A percentile compares a stretch with the other conserved stretches of the same genome.
These are phyloP conservation scores for Proteles cristata DNA, from an alignment of 2,113 vertebrate species.

Conservation along the genomic window DNA sequence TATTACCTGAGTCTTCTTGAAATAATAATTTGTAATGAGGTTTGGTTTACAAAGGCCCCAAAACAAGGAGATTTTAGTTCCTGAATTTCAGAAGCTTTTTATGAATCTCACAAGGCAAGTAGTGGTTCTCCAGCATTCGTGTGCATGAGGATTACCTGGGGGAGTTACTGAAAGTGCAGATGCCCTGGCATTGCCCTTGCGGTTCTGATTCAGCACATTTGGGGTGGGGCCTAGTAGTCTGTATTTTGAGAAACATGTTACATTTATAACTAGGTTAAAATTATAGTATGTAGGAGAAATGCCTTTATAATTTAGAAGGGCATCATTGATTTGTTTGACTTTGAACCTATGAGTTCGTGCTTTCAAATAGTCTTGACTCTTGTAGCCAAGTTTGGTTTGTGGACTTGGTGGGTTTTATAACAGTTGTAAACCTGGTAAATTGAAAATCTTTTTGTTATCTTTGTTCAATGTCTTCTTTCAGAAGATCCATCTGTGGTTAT, in stretches of 20 bases:
- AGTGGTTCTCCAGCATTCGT: neutral
- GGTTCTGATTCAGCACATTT: constrained; percentile 52
- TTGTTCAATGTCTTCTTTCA: constrained; percentile 17
- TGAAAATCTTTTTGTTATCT: constrained; percentile 42
- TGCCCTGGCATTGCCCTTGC: neutral
- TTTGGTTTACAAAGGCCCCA: constrained; percentile 26
- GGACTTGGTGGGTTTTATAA: constrained; percentile 19
- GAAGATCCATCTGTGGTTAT: constrained; percentile 13
- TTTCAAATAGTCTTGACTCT: constrained; percentile 39
- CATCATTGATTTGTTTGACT: neutral
- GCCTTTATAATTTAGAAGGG: neutral
- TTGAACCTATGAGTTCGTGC: neutral
- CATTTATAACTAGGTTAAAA: constrained; percentile 27
- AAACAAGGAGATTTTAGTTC: constrained; percentile 26
- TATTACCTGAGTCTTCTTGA: constrained; percentile 25
- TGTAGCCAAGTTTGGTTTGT: constrained; percentile 3
- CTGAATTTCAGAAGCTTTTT: neutral
- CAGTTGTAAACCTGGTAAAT: neutral
- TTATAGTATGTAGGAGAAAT: neutral
- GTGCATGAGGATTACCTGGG: neutral
- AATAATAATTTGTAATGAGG: constrained; percentile 41
- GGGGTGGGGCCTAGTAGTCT: neutral
- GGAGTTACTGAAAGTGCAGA: neutral
- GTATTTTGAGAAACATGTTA: constrained; percentile 39
- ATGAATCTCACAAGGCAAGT: neutral